Base-by-base conservation (phyloP, 2,797 vertebrate species). In the Tangara arthus region DNA sequence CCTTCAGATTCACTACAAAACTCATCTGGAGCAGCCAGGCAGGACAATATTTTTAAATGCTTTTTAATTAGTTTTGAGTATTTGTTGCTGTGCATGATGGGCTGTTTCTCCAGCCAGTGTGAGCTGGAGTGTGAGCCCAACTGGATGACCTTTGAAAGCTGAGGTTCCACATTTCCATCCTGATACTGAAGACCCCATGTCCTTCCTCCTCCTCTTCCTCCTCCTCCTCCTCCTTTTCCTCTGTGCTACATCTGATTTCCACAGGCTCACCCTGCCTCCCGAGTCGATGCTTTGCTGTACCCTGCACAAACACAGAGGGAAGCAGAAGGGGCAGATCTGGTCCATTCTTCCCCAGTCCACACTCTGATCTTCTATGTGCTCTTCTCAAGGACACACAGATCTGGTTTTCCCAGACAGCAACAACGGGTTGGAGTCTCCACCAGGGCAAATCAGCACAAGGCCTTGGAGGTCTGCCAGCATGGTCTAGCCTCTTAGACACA, bases 401-500 rank as follows among this genome's bases (percentile, higher is more conserved):
- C 24, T 71, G 20, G 20, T 82, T 78, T 92, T 71, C 68, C 37
- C 49, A 89, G 46, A 49, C 15, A 75, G 39, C 49, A 90, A 42
- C 27, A 60, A 55, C 4, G 22, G 28, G 41, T 6, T 84, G 55
- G 44, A 47, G 9, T 47, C 75, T 92, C 70, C 49, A 82, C 6
- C 1, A 3, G 20, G 24, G 15, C 26, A 87, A 72, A 77, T 39
- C 22, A 63, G 32, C n/a, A 42, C 8, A 35, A 15, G 32, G 15
- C 44, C 27, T 63, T 63, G 56, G 46, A 80, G 61, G 7, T 52
- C 76, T 80, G 52, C 66, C 59, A 66, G 37, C 32, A 17, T 2
- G 2, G 6, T 34, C n/a, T 50, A 28, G 82, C 12, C 2, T 2
- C 39, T 52, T 34, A 79, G 47, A 12, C 32, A 42, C 1, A 0